These are phyloP conservation scores for Orthosia gracilis DNA, from an alignment of 2,888 invertebrate species.

Conservation along the genomic window DNA sequence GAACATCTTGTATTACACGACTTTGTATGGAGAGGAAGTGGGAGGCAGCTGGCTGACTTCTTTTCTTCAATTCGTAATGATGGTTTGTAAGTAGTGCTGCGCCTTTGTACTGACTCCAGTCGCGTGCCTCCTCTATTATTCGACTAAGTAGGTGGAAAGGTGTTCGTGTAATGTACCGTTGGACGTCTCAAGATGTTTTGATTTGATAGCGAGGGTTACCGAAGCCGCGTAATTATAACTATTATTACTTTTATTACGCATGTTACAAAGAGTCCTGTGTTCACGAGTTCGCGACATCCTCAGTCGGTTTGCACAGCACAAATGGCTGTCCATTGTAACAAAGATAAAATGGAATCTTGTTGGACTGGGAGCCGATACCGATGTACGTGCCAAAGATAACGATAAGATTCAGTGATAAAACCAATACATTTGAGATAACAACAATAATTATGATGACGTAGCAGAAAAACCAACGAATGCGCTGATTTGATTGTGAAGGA, in stretches of 20 bases:
- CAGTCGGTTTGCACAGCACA: conserved; percentile 12
- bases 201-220: conserved; percentile 74
- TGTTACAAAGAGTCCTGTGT: conserved; percentile 11
- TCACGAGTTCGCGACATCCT: conserved; percentile 18
- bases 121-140: conserved; percentile 86
- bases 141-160: conserved; percentile 88
- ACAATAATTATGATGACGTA: conserved; percentile 29
- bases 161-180: conserved; percentile 85
- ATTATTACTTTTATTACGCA: conserved; percentile 49
- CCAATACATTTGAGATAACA: conserved; percentile 32
- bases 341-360: conserved; percentile 45
- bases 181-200: conserved; percentile 86
- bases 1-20: conserved; percentile 88
- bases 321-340: conserved; percentile 14
- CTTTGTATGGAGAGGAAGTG: conserved; percentile 89
- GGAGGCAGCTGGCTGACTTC: conserved; percentile 89
- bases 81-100: conserved; percentile 85
- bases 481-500: conserved; percentile 13
- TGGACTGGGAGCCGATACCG: conserved; percentile 18
- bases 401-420: conserved; percentile 24
- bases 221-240: conserved; percentile 66
- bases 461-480: neutral
- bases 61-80: conserved; percentile 87
- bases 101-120: conserved; percentile 87
- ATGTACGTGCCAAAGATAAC: conserved; percentile 21